Evolutionary conservation across 2,888 invertebrate genomes (phyloP), one percentile per base, ranked within the genome.

Genomic region (Amphiduros pacificus): DNA sequence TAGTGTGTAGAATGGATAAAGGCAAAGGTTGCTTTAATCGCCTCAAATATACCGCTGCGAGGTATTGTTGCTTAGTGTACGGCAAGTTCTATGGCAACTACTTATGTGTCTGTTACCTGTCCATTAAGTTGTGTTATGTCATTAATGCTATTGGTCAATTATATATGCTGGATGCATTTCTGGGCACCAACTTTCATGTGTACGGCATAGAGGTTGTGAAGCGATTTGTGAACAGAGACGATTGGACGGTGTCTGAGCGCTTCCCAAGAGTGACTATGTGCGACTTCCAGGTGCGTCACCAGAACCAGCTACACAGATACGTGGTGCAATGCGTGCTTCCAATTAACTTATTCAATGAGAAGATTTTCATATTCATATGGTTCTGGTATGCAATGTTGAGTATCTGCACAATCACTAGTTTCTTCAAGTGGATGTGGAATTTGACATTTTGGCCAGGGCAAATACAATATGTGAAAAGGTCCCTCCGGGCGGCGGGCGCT

Each of bases 301-400:
- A 84, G 32, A 66, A 44, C 17, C 49, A 60, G 41, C 79, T 82
- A 48, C 84, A 84, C 68, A 72, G 81, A n/a, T 82, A 83, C 62
- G 78, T 77, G 36, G 77, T 80, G 27, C 80, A 80, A 63, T 80
- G 80, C 68, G 79, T 79, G 14, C 68, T 80, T 62, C 80, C 81
- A 20, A 66, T 71, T 48, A 71, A 71, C 55, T 58, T 71, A 44
- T 71, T 70, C 66, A 70, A 68, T 61, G 71, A 81, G 70, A 82
- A 82, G 71, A 81, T 82, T 59, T 82, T 79, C 67, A 77, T 79
- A 67, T 84, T 84, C 75, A 74, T 84, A 48, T 84, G 84, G 84
- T 84, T 83, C 74, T 85, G 84, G 84, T 74, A 84, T 52, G 75
- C 83, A 31, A 75, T 83, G 32, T 82, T 84, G 24, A 77, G 78